Conservation (phyloP, 2,888 invertebrate genomes). For the Chloroclystis v-ata region DNA sequence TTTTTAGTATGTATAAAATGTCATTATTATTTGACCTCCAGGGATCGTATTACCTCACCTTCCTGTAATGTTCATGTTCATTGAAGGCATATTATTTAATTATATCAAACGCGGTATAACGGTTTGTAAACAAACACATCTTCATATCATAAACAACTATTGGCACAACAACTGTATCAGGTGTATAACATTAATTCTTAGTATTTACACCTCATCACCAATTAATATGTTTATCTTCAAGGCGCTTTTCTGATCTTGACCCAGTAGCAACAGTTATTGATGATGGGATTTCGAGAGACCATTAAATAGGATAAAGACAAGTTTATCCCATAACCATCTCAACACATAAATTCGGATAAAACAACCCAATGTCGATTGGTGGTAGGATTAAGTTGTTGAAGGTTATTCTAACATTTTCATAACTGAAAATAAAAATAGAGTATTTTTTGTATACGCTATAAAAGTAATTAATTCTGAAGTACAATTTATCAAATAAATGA, state of each 20-base stretch:
- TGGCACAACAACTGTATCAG: slow-evolving; percentile 19
- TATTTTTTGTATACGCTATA: too few species aligned
- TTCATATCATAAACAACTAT: slow-evolving; percentile 16
- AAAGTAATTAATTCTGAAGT: too few species aligned
- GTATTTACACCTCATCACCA: slow-evolving; percentile 2
- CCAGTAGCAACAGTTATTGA: background rate
- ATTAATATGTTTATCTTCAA: slow-evolving; percentile 9
- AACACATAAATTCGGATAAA: background rate
- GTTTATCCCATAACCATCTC: too few species aligned
- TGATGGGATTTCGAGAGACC: background rate
- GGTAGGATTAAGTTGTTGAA: too few species aligned
- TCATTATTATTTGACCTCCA: too few species aligned
- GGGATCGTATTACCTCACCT: too few species aligned
- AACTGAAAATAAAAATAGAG: too few species aligned
- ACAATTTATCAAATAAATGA: too few species aligned
- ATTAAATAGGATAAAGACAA: background rate
- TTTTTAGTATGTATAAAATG: too few species aligned
- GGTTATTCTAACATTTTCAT: too few species aligned
- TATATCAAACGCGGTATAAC: too few species aligned
- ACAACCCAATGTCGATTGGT: too few species aligned
- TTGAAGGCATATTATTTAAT: background rate
- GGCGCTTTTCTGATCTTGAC: slow-evolving; percentile 3
- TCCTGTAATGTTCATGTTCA: background rate
- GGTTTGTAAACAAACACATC: background rate
- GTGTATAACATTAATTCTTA: slow-evolving; percentile 8